Percentiles rank a stretch among this genome's conserved stretches.
These are phyloP conservation scores for Leptoclinus maculatus DNA, from an alignment of 2,797 vertebrate genomes.

Conservation along the genomic window DNA sequence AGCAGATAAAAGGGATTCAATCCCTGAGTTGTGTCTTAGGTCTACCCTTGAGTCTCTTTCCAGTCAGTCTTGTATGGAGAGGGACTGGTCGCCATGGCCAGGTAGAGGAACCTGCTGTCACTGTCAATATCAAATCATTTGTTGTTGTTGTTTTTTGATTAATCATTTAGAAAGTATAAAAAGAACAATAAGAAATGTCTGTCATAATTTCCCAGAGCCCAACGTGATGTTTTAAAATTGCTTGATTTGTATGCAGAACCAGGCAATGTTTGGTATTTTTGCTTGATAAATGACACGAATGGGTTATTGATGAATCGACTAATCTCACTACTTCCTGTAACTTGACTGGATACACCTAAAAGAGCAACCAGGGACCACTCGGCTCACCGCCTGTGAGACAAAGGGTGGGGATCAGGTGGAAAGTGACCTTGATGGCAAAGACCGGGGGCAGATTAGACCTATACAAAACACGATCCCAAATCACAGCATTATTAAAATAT, in stretches of 20 bases:
- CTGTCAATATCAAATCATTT: background rate
- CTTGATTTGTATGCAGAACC: background rate
- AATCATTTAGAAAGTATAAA: too few species aligned
- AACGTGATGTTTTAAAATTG: background rate
- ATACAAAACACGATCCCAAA: background rate
- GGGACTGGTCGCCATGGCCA: background rate
- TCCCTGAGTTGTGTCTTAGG: background rate
- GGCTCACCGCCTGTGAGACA: background rate
- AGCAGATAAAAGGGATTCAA: conserved; percentile 3
- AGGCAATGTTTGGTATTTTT: background rate
- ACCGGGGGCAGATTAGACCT: background rate
- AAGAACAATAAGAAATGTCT: too few species aligned
- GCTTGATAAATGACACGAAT: background rate
- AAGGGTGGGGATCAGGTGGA: background rate
- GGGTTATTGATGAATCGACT: background rate
- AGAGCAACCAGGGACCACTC: background rate
- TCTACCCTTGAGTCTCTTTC: background rate
- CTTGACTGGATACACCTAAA: background rate
- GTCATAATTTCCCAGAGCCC: too few species aligned
- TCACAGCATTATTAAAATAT: background rate
- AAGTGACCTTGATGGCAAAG: background rate
- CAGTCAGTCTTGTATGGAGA: background rate
- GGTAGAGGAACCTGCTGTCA: background rate
- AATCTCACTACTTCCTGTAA: background rate
- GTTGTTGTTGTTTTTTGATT: too few species aligned